These are phyloP conservation scores for Exocentrus adspersus DNA, from an alignment of 2,888 invertebrate genomes.

Conservation along the genomic window DNA sequence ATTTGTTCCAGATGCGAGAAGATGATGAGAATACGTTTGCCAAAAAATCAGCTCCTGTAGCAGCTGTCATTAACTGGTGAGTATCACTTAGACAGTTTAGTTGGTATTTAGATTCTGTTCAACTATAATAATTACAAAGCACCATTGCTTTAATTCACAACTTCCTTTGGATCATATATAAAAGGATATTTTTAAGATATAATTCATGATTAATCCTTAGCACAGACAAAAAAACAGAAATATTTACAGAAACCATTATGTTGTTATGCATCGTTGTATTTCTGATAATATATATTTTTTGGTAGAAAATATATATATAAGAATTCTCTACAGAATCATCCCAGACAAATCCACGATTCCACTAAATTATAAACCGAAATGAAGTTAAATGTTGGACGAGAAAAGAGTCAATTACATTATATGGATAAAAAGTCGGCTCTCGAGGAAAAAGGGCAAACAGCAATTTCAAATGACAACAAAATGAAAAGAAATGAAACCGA, in stretches of 20 bases:
- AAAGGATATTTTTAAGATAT: too few relatives aligned
- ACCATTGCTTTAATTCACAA: too few relatives aligned
- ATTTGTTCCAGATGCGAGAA: constrained; percentile 11
- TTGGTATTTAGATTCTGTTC: too few relatives aligned
- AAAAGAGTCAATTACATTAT: not conserved
- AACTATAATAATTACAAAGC: too few relatives aligned
- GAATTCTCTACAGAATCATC: not conserved
- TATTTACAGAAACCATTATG: too few relatives aligned
- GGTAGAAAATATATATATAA: too few relatives aligned
- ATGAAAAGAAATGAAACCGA: constrained; percentile 3
- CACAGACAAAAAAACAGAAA: too few relatives aligned
- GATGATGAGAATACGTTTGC: not conserved
- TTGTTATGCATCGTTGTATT: too few relatives aligned
- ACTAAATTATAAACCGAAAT: not conserved
- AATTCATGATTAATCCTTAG: too few relatives aligned
- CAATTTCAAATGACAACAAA: not conserved
- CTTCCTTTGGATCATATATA: not conserved
- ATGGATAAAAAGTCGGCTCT: not conserved
- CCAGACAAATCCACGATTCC: not conserved
- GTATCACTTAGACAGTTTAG: too few relatives aligned
- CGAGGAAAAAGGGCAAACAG: not conserved
- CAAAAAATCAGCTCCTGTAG: not conserved
- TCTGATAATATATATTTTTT: too few relatives aligned
- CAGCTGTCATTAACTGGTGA: constrained; percentile 9
- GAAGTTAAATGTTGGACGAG: not conserved